Base-by-base conservation (phyloP, 53 echinoderm and acorn worm species). In the Apostichopus leukothele region DNA sequence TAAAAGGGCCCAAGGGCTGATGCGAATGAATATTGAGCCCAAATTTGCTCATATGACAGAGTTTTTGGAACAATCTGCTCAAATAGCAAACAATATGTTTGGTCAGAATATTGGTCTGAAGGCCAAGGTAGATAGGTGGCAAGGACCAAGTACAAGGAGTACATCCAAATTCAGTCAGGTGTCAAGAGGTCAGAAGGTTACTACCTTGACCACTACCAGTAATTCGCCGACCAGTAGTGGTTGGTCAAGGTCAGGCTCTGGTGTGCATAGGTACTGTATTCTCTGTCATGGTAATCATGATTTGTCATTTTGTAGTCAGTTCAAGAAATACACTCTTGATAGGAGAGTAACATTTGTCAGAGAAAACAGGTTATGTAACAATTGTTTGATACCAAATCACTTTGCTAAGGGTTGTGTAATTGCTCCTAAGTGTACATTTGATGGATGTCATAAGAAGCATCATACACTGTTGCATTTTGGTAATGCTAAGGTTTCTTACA, bases 1-100 rank as follows among this genome's bases (percentile, higher is more conserved):
- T 14, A 91, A 78, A 74, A 25, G 73, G 21, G 86, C 89, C 7
- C 78, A 86, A 73, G 66, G 7, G 11, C 51, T 89, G 4, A 89
- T 92, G 5, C 53, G 73, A 18, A 53, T 11, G 26, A 50, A 59
- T 51, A 9, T n/a, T 20, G 91, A 81, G 53, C 89, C 91, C 0
- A 75, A 78, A 1, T 91, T 91, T 75, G 20, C 77, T 3, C 74
- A 89, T 8, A 90, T 94, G 92, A 92, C 94, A 7, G 86, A 88
- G 57, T 94, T 90, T 51, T 57, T 94, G 8, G 94, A 94, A 78
- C 76, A 89, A 16, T 66, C 76, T 10, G 89, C 91, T 23, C 77
- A 91, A 88, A 71, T 88, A 1, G 90, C 88, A 9, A 91, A 88
- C 71, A 93, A 93, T 60, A 77, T 91, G 7, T 93, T 83, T 83